Percentiles rank a stretch among this genome's conserved stretches.
Evolutionary conservation across 2,113 vertebrate genomes (phyloP).

Genomic region (Lasiurus cinereus): DNA sequence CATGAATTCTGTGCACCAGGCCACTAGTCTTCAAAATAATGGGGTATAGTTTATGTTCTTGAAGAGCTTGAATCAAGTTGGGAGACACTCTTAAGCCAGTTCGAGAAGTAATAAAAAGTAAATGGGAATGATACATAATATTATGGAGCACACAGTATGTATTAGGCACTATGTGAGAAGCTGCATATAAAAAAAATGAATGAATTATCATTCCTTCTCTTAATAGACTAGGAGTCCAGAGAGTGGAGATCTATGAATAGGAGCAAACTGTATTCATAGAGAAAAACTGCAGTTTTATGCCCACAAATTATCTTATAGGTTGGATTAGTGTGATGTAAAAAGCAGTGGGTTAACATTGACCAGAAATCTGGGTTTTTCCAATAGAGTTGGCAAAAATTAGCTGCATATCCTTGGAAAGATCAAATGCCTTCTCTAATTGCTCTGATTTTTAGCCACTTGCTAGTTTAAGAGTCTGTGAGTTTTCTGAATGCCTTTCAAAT

Average conservation of each 20-base stretch:
- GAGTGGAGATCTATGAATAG: neutral
- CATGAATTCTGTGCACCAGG: too few relatives aligned
- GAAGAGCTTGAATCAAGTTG: neutral
- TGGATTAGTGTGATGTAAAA: neutral
- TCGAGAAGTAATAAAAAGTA: neutral
- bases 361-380: constrained; percentile 45
- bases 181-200: neutral
- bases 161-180: neutral
- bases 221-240: neutral
- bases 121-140: neutral
- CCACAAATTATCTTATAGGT: neutral
- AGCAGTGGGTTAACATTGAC: neutral
- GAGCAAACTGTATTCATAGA: neutral
- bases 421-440: neutral
- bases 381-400: neutral
- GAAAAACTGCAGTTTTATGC: neutral
- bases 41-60: neutral
- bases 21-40: constrained; percentile 5
- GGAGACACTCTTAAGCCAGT: neutral
- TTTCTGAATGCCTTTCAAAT: constrained; percentile 51
- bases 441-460: constrained; percentile 50
- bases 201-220: neutral
- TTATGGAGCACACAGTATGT: neutral
- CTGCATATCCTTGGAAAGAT: neutral
- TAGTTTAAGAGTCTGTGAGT: neutral